Conservation (phyloP, 2,797 vertebrate genomes). For the Kryptopterus vitreolus region DNA sequence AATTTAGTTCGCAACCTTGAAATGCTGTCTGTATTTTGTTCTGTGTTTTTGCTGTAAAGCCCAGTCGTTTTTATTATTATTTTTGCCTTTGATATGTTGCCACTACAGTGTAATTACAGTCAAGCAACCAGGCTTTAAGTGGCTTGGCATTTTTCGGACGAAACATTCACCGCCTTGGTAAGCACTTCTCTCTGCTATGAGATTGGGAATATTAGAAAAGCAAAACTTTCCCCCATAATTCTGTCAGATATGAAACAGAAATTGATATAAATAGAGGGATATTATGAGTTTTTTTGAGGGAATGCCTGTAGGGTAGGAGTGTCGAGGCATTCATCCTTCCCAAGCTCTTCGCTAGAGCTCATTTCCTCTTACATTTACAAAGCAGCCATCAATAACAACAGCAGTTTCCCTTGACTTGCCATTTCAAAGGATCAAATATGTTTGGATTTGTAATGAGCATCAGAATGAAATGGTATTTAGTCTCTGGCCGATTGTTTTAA, state of each 20-base stretch:
- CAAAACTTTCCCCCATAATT: constrained; percentile 34
- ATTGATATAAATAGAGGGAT: constrained; percentile 39
- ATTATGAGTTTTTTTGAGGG: constrained; percentile 39
- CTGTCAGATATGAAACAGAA: constrained; percentile 32
- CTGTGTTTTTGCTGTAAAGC: background rate
- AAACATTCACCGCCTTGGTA: background rate
- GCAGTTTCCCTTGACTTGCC: background rate
- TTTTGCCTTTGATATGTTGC: constrained; percentile 3
- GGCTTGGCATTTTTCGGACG: background rate
- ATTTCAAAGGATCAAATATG: background rate
- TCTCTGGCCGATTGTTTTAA: background rate
- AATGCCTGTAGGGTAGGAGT: constrained; percentile 37
- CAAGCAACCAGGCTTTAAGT: background rate
- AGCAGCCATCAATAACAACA: constrained; percentile 32
- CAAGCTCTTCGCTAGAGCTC: constrained; percentile 50
- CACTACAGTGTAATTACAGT: constrained; percentile 4
- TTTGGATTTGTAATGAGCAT: background rate
- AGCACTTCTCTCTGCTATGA: background rate
- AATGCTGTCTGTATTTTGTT: background rate
- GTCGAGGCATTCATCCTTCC: constrained; percentile 52
- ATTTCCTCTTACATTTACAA: constrained; percentile 53
- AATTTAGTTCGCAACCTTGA: background rate
- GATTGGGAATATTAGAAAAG: constrained; percentile 7
- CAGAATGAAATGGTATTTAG: background rate
- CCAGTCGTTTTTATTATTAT: no score